Evolutionary conservation across 2,113 vertebrate species (phyloP).

Genomic region (Rynchops niger): DNA sequence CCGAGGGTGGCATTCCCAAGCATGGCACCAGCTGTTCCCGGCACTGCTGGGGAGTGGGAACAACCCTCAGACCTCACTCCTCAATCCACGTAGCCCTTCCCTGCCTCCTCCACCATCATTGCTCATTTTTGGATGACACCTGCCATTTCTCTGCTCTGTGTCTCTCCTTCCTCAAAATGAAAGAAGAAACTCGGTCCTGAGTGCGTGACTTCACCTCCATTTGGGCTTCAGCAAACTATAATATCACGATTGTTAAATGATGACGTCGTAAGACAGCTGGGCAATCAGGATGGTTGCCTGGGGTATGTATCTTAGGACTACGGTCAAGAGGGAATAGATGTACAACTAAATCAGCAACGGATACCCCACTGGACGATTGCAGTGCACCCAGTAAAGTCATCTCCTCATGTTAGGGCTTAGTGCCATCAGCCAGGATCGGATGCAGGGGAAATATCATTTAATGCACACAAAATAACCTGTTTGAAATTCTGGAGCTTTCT

Average conservation of each 20-base stretch:
- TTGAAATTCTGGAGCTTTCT: constrained; percentile 21
- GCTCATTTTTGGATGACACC: background rate
- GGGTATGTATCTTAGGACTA: background rate
- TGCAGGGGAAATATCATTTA: background rate
- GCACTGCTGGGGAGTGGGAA: background rate
- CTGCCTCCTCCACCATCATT: background rate
- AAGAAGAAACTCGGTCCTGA: fast-evolving
- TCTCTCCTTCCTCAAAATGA: background rate
- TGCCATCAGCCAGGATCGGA: background rate
- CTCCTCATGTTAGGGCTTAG: background rate
- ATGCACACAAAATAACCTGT: background rate
- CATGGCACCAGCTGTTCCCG: background rate
- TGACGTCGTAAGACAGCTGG: background rate
- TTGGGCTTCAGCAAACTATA: background rate
- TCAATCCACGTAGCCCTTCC: background rate
- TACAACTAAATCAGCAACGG: background rate
- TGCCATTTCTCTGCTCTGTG: background rate
- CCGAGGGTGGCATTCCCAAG: background rate
- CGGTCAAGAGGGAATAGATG: background rate
- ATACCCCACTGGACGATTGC: background rate
- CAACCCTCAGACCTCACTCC: background rate
- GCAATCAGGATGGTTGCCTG: background rate
- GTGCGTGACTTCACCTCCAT: background rate
- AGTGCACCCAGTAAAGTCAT: background rate
- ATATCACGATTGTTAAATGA: no score